Evolutionary conservation across 2,113 vertebrate species (phyloP).

Genomic region (Oncorhynchus nerka): DNA sequence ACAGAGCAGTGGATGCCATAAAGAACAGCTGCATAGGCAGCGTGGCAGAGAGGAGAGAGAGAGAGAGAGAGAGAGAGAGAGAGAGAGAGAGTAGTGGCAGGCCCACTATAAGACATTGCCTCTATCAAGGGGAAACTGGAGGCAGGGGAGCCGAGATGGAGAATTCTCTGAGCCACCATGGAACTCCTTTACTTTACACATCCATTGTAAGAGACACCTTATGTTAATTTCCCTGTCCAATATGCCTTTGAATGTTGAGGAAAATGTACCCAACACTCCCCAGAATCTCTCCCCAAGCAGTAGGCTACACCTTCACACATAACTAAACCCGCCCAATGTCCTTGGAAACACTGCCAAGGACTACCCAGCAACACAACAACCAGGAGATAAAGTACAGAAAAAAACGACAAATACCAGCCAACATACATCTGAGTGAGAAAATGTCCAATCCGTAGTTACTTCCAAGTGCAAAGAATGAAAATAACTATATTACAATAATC

Average conservation of each 20-base stretch:
- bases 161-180: not conserved
- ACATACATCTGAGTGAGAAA: too few relatives aligned
- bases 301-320: not conserved
- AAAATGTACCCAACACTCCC: too few relatives aligned
- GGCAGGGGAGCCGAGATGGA: slow-evolving; percentile 24
- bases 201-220: not conserved
- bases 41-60: not conserved
- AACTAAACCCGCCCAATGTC: not conserved
- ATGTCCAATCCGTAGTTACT: too few relatives aligned
- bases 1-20: slow-evolving; percentile 22
- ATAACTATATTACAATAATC: too few relatives aligned
- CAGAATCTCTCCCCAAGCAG: not conserved
- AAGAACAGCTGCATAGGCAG: slow-evolving; percentile 54
- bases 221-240: not conserved
- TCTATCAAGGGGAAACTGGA: slow-evolving; percentile 33
- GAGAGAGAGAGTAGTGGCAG: slow-evolving; percentile 39
- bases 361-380: too few relatives aligned
- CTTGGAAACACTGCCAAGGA: not conserved
- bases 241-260: too few relatives aligned
- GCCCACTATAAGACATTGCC: slow-evolving; percentile 27
- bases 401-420: too few relatives aligned
- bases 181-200: not conserved
- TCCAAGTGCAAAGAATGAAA: too few relatives aligned
- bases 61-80: slow-evolving; percentile 26
- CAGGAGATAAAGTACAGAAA: too few relatives aligned